Conservation (phyloP, 1,140 invertebrate species). For the Vanessa tameamea region DNA sequence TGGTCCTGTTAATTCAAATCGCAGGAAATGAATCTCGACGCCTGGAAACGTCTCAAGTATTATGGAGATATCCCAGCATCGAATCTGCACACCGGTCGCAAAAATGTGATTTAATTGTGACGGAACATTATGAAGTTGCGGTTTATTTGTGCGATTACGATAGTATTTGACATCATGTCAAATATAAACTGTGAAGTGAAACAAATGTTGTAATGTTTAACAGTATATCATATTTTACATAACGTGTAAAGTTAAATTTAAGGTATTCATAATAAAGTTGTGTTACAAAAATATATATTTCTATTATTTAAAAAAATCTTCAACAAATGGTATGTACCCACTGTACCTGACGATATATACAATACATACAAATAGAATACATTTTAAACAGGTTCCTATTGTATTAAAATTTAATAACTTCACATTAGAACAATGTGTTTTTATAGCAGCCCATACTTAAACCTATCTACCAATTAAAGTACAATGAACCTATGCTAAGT, state of each 20-base stretch:
- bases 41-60: not conserved
- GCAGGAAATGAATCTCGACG: constrained; percentile 37
- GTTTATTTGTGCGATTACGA: constrained; percentile 33
- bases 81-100: constrained; percentile 23
- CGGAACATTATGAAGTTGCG: constrained; percentile 28
- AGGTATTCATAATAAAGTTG: constrained; percentile 29
- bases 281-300: constrained; percentile 18
- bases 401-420: too few relatives aligned
- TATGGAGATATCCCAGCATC: constrained; percentile 10
- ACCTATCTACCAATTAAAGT: too few relatives aligned
- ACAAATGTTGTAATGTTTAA: constrained; percentile 35
- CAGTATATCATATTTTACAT: constrained; percentile 14
- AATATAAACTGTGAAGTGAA: constrained; percentile 45
- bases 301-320: constrained; percentile 15
- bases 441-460: too few relatives aligned
- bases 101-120: constrained; percentile 37
- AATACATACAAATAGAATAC: not conserved
- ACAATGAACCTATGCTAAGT: too few relatives aligned
- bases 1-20: constrained; percentile 34
- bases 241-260: constrained; percentile 24
- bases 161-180: constrained; percentile 21
- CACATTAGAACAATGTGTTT: too few relatives aligned
- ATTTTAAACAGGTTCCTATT: not conserved
- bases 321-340: constrained; percentile 9
- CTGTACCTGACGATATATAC: not conserved